These are phyloP conservation scores for Seladonia tumulorum DNA, from an alignment of 2,888 invertebrate species.

Conservation along the genomic window DNA sequence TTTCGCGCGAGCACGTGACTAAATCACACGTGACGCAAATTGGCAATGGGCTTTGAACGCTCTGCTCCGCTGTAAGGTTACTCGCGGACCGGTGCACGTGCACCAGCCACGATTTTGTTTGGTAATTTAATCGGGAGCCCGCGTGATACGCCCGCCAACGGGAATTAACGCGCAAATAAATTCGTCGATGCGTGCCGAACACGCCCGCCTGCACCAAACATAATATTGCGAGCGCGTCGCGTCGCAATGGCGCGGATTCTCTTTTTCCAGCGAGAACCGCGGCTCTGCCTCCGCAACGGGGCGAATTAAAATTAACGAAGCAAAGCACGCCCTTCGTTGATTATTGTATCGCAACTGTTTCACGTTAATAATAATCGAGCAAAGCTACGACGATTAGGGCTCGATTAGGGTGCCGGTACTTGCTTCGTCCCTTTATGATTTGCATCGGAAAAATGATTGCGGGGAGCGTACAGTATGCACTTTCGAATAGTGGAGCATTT, in stretches of 20 bases:
- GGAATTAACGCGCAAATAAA: slow-evolving; percentile 57
- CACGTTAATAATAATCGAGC: not conserved
- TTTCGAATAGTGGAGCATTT: not conserved
- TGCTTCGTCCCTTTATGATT: not conserved
- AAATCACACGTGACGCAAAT: slow-evolving; percentile 68
- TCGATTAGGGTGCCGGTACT: not conserved
- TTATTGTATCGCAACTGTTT: not conserved
- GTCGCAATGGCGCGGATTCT: not conserved
- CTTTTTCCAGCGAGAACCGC: not conserved
- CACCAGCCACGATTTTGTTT: slow-evolving; percentile 37
- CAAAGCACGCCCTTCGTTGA: not conserved
- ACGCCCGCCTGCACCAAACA: not conserved
- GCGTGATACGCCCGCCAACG: slow-evolving; percentile 24
- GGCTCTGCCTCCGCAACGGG: not conserved
- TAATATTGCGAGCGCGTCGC: slow-evolving; percentile 55
- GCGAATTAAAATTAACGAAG: not conserved
- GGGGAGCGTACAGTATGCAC: not conserved
- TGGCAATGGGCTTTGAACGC: slow-evolving; percentile 53
- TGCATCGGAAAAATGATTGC: not conserved
- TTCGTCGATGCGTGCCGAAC: slow-evolving; percentile 3
- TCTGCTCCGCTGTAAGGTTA: slow-evolving; percentile 15
- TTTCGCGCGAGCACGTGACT: slow-evolving; percentile 55
- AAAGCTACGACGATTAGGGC: not conserved
- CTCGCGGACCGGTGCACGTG: slow-evolving; percentile 31
- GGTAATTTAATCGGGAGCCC: slow-evolving; percentile 53